Evolutionary conservation across 2,888 invertebrate species (phyloP), one percentile per base, ranked within the genome.

Genomic region (Diplolepis rosae): DNA sequence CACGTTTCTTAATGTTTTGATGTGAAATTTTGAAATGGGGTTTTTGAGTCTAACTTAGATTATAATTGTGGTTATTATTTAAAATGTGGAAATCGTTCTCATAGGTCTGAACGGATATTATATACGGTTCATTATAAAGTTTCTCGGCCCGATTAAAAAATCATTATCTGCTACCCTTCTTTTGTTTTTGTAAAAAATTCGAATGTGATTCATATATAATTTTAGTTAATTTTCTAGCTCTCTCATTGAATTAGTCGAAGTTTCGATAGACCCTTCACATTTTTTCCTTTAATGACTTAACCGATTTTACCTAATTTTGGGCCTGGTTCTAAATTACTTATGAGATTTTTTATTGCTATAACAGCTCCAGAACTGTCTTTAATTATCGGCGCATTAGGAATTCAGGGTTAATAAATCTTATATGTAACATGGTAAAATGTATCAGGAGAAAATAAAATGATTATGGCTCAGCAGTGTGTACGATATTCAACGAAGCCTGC

Each of bases 371-470:
- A 56, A 35, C 22, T 22, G 35, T 56, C 22, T 56, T 6, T 11
- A 35, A 56, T 56, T 56, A 35, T 32, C 22, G 24, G 5, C 35
- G 54, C 52, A 30, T 54, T 30, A 15, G 7, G 2, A 22, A 56
- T 56, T 35, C 56, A 56, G 32, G 0, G 18, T 11, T 35, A 22
- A 56, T 56, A 22, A 56, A 18, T 0, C 35, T 32, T 7, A 61
- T 6, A 22, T 24, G 35, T 9, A 18, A 22, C 22, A n/a, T n/a
- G 35, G 39, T 61, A 39, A 61, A 35, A 22, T 56, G 22, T 18
- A 32, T 18, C 24, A 61, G 24, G 61, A 61, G 35, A 61, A 39
- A 61, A 39, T 61, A 7, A 61, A 61, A 61, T 39, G n/a, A 61
- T 61, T 61, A 39, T n/a, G 1, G 24, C 39, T 39, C 7, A 45